Evolutionary conservation across 2,888 invertebrate genomes (phyloP), one percentile per base, ranked within the genome.

Genomic region (Germaria angustata): DNA sequence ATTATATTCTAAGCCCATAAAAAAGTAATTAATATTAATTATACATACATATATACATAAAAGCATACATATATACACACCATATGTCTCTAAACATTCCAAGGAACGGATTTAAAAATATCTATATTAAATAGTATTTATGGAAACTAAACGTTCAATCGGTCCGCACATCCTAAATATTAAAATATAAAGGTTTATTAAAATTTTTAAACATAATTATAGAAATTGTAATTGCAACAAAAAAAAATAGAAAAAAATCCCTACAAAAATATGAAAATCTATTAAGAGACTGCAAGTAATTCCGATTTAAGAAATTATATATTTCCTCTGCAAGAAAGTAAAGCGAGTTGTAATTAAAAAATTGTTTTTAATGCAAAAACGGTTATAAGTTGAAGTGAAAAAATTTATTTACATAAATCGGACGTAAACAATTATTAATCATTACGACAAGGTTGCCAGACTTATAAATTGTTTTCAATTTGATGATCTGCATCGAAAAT

Each of bases 1-100:
- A 81, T 78, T 78, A 81, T 79, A 80, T 80, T 79, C 66, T 79
- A 79, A 78, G 72, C 69, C 36, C 39, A 24, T 51, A 75, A 55
- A 1, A 1, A 68, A 41, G 32, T 22, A 61, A 51, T 5, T 22
- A 55, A 53, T 53, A 66, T 49, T 34, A 53, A 11, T 24, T 75
- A 73, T 75, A 77, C 55, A 69, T 13, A 68, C 2, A 55, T 49
- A 77, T 55, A 80, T 80, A 85, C 75, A 61, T 55, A 81, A 59
- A n/a, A n/a, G n/a, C n/a, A 22, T 53, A 59, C 22, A 83, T 68
- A 71, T 39, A 82, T 84, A 85, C 80, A 57, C 11, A 20, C 28
- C 28, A 28, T 61, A 72, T 61, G 68, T 80, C 76, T 79, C 71
- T 63, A 44, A 63, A 34, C 72, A 55, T n/a, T 39, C 66, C 17